Evolutionary conservation across 2,797 vertebrate genomes (phyloP), one percentile per base, ranked within the genome.

Genomic region (Ctenosaura bakeri): DNA sequence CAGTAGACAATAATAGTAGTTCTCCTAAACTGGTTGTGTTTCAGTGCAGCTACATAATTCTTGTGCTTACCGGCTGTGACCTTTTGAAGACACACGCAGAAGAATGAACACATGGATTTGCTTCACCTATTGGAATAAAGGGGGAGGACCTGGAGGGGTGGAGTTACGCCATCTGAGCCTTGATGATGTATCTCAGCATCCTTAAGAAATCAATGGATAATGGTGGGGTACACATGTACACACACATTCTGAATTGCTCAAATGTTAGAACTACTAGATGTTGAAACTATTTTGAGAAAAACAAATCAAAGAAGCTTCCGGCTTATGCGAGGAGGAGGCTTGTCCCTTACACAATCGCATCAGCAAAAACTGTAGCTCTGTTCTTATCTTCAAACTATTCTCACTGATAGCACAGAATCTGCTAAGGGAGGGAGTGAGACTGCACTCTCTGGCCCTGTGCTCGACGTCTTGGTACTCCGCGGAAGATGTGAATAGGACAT

Each of bases 281-380:
- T 94, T 92, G 64, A 94, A 94, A 92, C 80, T 83, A 66, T 88
- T 94, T 89, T 71, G 93, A 79, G 89, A 73, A 54, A 6, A 32
- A 5, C 18, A 77, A 92, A 59, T 88, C 92, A 76, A 91, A 92
- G 94, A 94, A 81, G 94, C 93, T 89, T 84, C 88, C 80, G 92
- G 96, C 90, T 90, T 95, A 95, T 94, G 88, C 90, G 66, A 95
- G 88, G 93, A 94, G 96, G 91, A 88, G 89, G 87, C 91, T 93
- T 85, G 96, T 93, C 90, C 92, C 95, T 96, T 91, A 94, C 91
- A 66, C 24, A 80, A 92, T 90, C 91, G 88, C 77, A 91, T 89
- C 92, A 94, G 92, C 91, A 86, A 94, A 96, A 66, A 92, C n/a
- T 9, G n/a, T 0, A 26, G 59, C 14, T 29, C 29, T 59, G 32